These are phyloP conservation scores for Meiosimyza decipiens DNA, from an alignment of 2,888 invertebrate species.

Conservation along the genomic window DNA sequence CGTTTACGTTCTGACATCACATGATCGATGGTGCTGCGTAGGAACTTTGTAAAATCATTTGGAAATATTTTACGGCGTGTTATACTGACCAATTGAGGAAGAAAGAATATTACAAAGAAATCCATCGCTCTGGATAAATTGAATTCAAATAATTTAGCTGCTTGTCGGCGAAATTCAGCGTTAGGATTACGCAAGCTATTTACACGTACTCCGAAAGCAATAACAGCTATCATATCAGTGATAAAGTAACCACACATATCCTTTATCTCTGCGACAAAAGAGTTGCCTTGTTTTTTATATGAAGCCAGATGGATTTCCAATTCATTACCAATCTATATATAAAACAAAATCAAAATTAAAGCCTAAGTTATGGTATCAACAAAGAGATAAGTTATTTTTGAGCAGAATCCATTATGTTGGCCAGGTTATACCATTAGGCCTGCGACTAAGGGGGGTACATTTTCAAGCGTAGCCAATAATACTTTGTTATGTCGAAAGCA, in stretches of 20 bases:
- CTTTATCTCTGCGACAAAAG: slow-evolving; percentile 54
- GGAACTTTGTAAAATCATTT: slow-evolving; percentile 56
- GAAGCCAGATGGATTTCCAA: slow-evolving; percentile 51
- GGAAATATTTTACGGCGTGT: slow-evolving; percentile 58
- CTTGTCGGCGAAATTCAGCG: slow-evolving; percentile 57
- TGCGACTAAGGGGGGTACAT: too few species aligned
- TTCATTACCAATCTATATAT: slow-evolving; percentile 53
- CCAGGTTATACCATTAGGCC: too few species aligned
- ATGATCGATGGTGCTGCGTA: slow-evolving; percentile 63
- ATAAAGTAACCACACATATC: slow-evolving; percentile 58
- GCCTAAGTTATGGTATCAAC: too few species aligned
- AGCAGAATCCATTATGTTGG: too few species aligned
- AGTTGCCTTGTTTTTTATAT: slow-evolving; percentile 31
- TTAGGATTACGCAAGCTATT: slow-evolving; percentile 60
- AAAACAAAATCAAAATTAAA: neutral
- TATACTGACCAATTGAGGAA: slow-evolving; percentile 56
- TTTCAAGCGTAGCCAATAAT: too few species aligned
- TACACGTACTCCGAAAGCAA: slow-evolving; percentile 61
- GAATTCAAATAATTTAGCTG: slow-evolving; percentile 52
- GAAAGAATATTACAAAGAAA: slow-evolving; percentile 57
- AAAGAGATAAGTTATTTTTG: too few species aligned
- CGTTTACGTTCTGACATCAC: slow-evolving; percentile 66
- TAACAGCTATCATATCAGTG: slow-evolving; percentile 62
- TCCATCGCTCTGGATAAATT: slow-evolving; percentile 53
- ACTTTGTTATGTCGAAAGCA: too few species aligned